Percentiles rank a stretch among this genome's conserved stretches.
Evolutionary conservation across 2,113 vertebrate species (phyloP).

Genomic region (Xiphorhynchus elegans): DNA sequence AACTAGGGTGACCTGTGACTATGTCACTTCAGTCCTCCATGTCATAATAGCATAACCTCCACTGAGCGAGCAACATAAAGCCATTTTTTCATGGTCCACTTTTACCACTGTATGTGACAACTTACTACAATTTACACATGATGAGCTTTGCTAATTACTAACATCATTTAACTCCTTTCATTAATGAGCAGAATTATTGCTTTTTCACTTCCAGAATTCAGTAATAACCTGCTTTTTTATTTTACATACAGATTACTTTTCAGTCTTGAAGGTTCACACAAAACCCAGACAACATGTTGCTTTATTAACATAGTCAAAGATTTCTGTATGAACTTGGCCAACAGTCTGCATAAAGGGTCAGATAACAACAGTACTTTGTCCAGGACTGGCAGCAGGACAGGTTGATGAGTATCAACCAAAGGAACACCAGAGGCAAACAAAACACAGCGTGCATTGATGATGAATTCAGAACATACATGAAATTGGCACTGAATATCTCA

Average conservation of each 20-base stretch:
- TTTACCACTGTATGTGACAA: background rate
- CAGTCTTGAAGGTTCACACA: background rate
- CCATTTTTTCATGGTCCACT: background rate
- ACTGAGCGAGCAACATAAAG: background rate
- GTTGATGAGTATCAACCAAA: background rate
- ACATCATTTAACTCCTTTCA: background rate
- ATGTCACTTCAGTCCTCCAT: background rate
- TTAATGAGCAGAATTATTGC: background rate
- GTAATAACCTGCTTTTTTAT: background rate
- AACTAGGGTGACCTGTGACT: background rate
- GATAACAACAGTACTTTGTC: background rate
- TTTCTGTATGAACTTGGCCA: background rate
- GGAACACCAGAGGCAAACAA: background rate
- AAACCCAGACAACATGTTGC: background rate
- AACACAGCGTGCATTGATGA: background rate
- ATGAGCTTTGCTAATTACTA: background rate
- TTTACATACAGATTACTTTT: background rate
- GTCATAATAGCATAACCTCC: background rate
- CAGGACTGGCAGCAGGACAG: background rate
- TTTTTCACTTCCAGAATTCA: background rate
- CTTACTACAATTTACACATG: background rate
- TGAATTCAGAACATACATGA: background rate
- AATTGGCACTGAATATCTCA: background rate
- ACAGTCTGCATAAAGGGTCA: background rate
- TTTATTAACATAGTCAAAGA: background rate